A percentile compares a stretch with the other conserved stretches of the same genome.
phyloP scores from a whole-genome alignment of 2,797 vertebrate genomes.

The Thunnus albacares region DNA sequence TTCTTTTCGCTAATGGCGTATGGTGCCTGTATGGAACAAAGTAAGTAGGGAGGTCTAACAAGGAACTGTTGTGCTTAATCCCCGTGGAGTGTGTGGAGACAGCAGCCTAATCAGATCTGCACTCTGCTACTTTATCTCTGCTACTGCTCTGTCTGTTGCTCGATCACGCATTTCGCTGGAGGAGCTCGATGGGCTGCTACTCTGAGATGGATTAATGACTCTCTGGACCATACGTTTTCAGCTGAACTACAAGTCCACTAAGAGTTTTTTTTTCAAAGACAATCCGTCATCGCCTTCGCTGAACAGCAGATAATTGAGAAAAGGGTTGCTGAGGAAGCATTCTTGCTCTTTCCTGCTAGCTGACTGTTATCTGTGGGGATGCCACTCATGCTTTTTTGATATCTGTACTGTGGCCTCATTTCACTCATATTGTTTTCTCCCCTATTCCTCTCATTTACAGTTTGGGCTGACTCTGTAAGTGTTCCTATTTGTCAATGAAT shows the following conservation, averaged over 20 bases:
- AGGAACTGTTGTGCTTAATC: constrained; percentile 75
- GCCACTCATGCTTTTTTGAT: constrained; percentile 58
- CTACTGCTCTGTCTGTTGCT: constrained; percentile 70
- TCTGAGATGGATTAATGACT: constrained; percentile 74
- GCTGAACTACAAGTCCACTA: constrained; percentile 66
- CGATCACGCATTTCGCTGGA: constrained; percentile 68
- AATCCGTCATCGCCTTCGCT: constrained; percentile 66
- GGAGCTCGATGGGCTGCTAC: constrained; percentile 59
- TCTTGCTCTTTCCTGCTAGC: constrained; percentile 41
- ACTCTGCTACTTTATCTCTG: constrained; percentile 71
- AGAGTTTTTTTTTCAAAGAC: constrained; percentile 53
- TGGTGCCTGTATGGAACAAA: constrained; percentile 64
- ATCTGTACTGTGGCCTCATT: constrained; percentile 53
- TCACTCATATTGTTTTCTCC: constrained; percentile 45
- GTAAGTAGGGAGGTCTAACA: constrained; percentile 73
- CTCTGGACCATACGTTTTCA: constrained; percentile 60
- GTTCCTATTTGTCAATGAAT: constrained; percentile 51
- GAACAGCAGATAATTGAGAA: constrained; percentile 73
- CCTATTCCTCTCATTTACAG: constrained; percentile 41
- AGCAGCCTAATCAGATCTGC: constrained; percentile 76
- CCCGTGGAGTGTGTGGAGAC: constrained; percentile 65
- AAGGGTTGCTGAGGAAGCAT: constrained; percentile 70
- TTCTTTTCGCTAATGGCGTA: constrained; percentile 66
- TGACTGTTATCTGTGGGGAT: constrained; percentile 56
- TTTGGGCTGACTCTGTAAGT: constrained; percentile 46